phyloP scores from a whole-genome alignment of 2,113 vertebrate genomes.

The Rhabdornis inornatus region DNA sequence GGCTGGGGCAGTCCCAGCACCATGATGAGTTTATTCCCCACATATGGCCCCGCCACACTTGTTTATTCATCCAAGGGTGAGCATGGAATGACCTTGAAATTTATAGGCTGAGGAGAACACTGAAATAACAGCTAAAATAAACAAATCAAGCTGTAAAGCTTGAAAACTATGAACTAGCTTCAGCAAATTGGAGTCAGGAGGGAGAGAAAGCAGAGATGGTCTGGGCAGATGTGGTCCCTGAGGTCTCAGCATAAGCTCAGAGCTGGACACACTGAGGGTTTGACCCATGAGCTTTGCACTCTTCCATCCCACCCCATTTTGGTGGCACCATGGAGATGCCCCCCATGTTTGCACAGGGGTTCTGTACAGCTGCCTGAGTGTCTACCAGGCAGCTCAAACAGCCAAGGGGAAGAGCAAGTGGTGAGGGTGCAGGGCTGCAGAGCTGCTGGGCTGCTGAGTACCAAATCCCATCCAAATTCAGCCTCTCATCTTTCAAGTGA shows the following conservation, averaged over 20 bases:
- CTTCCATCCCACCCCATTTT: neutral
- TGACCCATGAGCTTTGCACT: neutral
- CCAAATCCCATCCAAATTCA: neutral
- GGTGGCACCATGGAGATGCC: neutral
- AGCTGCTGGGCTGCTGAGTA: neutral
- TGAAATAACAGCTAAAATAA: conserved; percentile 62
- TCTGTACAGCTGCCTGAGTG: fast-evolving
- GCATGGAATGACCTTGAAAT: conserved; percentile 62
- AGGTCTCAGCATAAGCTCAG: neutral
- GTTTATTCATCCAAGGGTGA: conserved; percentile 56
- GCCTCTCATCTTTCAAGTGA: neutral
- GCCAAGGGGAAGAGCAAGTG: neutral
- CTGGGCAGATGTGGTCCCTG: fast-evolving
- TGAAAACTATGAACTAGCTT: conserved; percentile 34
- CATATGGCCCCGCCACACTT: conserved; percentile 24
- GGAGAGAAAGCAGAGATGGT: neutral
- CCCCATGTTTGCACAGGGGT: neutral
- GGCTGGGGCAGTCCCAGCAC: neutral
- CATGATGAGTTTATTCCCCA: neutral
- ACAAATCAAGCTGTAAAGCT: conserved; percentile 54
- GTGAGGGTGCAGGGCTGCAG: neutral
- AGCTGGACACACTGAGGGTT: neutral
- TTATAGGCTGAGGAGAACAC: conserved; percentile 60
- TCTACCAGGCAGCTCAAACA: neutral
- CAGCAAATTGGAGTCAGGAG: neutral